phyloP scores from a whole-genome alignment of 2,797 vertebrate species.

The Triplophysa bombifrons region DNA sequence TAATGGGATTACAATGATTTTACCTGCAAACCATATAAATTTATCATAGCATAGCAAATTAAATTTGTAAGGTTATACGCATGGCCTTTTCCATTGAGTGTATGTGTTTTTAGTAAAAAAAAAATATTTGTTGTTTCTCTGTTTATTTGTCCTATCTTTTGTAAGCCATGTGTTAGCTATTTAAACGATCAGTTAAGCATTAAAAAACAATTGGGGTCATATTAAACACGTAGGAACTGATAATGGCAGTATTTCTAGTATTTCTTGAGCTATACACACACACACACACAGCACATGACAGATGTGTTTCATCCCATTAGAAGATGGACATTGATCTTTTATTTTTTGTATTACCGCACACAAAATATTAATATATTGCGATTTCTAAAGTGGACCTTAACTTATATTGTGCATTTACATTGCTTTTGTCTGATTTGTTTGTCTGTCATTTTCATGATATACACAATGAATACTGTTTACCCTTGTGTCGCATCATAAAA shows the following conservation, averaged over 20 bases:
- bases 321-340: neutral
- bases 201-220: neutral
- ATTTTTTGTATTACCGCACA: neutral
- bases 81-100: neutral
- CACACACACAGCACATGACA: neutral
- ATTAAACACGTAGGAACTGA: neutral
- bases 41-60: constrained; percentile 17
- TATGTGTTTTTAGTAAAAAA: neutral
- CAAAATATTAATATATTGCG: neutral
- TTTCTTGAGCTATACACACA: no score
- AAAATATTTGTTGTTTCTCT: no score
- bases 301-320: neutral
- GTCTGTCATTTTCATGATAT: neutral
- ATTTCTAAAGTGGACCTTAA: neutral
- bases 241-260: neutral
- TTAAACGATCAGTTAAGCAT: neutral
- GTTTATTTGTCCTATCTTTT: neutral
- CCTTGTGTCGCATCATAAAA: neutral
- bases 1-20: constrained; percentile 33
- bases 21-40: constrained; percentile 19
- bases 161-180: neutral
- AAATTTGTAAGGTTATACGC: constrained; percentile 10
- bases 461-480: neutral
- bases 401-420: neutral
- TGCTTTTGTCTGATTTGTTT: neutral